Evolutionary conservation across 2,888 invertebrate species (phyloP), one percentile per base, ranked within the genome.

Genomic region (Chelonus formosanus): DNA sequence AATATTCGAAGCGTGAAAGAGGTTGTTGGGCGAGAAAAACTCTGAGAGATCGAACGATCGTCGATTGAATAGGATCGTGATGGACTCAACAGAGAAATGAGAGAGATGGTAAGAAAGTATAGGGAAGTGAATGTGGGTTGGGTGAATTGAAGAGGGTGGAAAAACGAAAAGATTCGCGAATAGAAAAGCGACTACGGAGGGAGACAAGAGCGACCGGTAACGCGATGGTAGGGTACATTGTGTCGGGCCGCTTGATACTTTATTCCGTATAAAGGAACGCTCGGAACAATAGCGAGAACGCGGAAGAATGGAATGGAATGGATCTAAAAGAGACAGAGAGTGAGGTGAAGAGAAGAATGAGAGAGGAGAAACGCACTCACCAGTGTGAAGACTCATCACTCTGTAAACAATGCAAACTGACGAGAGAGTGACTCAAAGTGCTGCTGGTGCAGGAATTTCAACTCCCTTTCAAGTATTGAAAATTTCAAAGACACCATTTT

Each of bases 341-440:
- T 54, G 70, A 44, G 52, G 43, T 53, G 57, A 63, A 55, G 48
- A 63, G 63, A 56, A 67, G 64, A 62, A 65, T 58, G 63, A 65
- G 67, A 65, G 66, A 68, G 65, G 62, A 55, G 61, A 60, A 63
- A 62, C 60, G 67, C 56, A 62, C 68, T 70, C 45, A 73, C 74
- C 78, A 78, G 81, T 80, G 81, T 77, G 80, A 83, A 80, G 82
- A 81, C 80, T 83, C 83, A 82, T 83, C 82, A 80, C 81, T 83
- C 80, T 79, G 81, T 83, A 83, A 83, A 83, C 82, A 83, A 83
- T 82, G 80, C 79, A 69, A 64, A 56, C 67, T 58, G 52, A 58
- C 61, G 53, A 63, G 72, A 71, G 76, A 80, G 76, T 77, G 76
- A 79, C 78, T 79, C 78, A 79, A 79, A 81, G 79, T 76, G 74